Base-by-base conservation (phyloP, 64 coral and sea anemone species). In the Dendronephthya gigantea region DNA sequence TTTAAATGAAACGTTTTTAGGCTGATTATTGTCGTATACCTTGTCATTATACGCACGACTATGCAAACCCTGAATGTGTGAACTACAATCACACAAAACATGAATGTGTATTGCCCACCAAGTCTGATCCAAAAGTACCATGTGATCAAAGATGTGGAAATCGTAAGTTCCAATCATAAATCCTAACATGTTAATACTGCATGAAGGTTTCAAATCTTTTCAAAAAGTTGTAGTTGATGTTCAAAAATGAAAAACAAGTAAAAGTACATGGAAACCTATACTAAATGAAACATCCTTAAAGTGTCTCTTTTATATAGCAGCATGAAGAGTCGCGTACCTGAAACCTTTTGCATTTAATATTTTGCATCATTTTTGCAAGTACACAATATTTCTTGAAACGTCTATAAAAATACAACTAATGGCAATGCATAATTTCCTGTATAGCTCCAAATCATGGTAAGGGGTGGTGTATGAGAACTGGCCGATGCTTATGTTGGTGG, bases 401-500 rank as follows among this genome's bases (percentile, higher is more conserved):
- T 6, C 11, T 45, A 45, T 45, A 45, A 45, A 4, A 45, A 45
- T 45, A 45, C 41, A 45, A 45, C 41, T 6, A 45, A 6, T 45
- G 1, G 9, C 50, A 22, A 2, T 1, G 50, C 23, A 16, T 52
- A 52, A 16, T 52, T 22, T 52, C 25, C 10, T 27, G 19, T 62
- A 27, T 79, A 79, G 72, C 72, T 39, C 72, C 72, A 2, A 79
- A 29, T 8, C 25, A 79, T 39, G 72, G 72, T 35, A 79, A 35
- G 36, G 72, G 72, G 15, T 4, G 11, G 32, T 79, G 72, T 39
- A 17, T 79, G 37, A 79, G 72, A 39, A 79, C 34, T 79, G 72
- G 72, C 11, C 31, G 72, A 79, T 79, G 72, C 30, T 79, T 79
- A 8, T 79, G 72, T 29, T 79, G 72, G 72, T 79, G 72, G 72